Conservation (phyloP, 1,140 invertebrate genomes). For the Atta texana region DNA sequence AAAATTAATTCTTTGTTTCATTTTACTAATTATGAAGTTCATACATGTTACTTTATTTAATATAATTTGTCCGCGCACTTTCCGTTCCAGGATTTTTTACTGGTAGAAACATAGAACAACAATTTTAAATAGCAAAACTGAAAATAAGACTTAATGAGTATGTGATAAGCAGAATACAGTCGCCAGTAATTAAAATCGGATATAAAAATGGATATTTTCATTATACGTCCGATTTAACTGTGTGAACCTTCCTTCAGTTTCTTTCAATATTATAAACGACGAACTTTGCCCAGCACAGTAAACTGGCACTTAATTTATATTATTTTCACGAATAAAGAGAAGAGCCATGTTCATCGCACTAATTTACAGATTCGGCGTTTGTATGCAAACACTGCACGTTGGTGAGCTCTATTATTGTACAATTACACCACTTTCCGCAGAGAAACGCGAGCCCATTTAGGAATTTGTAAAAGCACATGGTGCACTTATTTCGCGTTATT, state of each 20-base stretch:
- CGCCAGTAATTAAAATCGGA: background rate
- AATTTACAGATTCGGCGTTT: slow-evolving; percentile 5
- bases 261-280: slow-evolving; percentile 35
- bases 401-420: slow-evolving; percentile 33
- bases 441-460: background rate
- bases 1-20: background rate
- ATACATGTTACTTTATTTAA: slow-evolving; percentile 8
- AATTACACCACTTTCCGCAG: slow-evolving; percentile 49
- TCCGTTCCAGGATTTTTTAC: background rate
- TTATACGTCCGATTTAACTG: slow-evolving; percentile 14
- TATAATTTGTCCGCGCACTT: background rate
- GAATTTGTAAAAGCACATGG: background rate
- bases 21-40: background rate
- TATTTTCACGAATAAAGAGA: slow-evolving; percentile 67
- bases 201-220: slow-evolving; percentile 1
- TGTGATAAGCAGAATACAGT: background rate
- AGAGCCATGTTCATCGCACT: background rate
- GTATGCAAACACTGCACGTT: background rate
- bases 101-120: background rate
- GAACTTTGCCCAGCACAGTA: slow-evolving; percentile 5
- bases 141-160: slow-evolving; percentile 19
- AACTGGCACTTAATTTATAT: slow-evolving; percentile 64
- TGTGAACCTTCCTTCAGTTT: background rate
- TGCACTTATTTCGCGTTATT: background rate
- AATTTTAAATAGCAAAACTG: background rate